These are phyloP conservation scores for Setipinna tenuifilis DNA, from an alignment of 2,797 vertebrate species.

Conservation along the genomic window DNA sequence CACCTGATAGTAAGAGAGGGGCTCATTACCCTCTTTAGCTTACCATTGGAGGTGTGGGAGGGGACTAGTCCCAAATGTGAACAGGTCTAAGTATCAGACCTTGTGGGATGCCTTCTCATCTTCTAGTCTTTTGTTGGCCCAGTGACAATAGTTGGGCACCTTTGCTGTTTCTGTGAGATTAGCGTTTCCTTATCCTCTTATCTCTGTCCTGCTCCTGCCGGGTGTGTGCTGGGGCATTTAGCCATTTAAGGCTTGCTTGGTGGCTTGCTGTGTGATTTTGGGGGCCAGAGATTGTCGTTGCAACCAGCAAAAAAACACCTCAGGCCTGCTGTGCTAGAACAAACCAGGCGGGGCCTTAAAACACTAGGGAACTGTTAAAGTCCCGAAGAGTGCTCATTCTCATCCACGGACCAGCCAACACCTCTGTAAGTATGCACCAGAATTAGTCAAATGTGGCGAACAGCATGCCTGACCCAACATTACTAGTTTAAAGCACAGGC, in stretches of 20 bases:
- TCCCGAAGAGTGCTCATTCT: conserved; percentile 73
- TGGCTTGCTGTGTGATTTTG: conserved; percentile 79
- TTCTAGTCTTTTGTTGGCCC: conserved; percentile 30
- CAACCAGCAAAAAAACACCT: conserved; percentile 79
- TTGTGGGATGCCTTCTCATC: conserved; percentile 55
- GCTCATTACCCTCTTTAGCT: conserved; percentile 61
- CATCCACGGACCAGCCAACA: conserved; percentile 67
- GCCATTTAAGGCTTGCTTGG: conserved; percentile 65
- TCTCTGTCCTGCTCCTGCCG: conserved; percentile 47
- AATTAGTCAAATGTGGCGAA: conserved; percentile 39
- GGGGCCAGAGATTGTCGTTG: conserved; percentile 73
- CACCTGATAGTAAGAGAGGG: not conserved
- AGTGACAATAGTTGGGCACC: conserved; percentile 11
- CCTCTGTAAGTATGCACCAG: conserved; percentile 85
- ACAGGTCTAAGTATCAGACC: conserved; percentile 24
- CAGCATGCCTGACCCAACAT: not conserved
- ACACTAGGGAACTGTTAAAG: conserved; percentile 62
- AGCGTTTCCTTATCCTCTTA: conserved; percentile 56
- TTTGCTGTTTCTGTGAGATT: conserved; percentile 39
- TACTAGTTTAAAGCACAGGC: not conserved
- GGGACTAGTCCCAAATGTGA: conserved; percentile 24
- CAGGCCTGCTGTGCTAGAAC: conserved; percentile 94
- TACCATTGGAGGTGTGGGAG: conserved; percentile 39
- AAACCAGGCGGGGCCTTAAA: conserved; percentile 61
- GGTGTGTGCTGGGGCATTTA: conserved; percentile 14